Evolutionary conservation across 2,888 invertebrate species (phyloP), one percentile per base, ranked within the genome.

Genomic region (Leucophora obtusa): DNA sequence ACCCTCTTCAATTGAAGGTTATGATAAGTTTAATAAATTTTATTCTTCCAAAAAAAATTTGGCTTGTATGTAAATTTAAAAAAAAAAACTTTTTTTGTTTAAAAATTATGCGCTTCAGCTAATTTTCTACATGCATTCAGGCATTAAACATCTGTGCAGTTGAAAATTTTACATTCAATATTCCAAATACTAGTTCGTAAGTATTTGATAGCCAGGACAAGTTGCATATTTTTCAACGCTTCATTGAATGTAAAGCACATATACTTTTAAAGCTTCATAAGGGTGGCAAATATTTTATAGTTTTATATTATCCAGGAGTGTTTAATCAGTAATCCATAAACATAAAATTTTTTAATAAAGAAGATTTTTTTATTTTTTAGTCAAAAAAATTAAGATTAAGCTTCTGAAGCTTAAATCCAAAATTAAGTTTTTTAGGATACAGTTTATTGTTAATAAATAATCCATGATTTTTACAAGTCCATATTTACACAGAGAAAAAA

Each of bases 221-320:
- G 65, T 60, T 77, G 66, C 70, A 77, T 77, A 77, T 65, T 66
- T 77, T 71, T 47, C 15, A 60, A 71, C 65, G 65, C 77, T 71
- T 65, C 33, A 77, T 21, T 71, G 66, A 21, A 60, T 77, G 33
- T 17, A 43, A 60, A 77, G 65, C 53, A 59, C 38, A 56, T 47
- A 24, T 24, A 11, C 14, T 38, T 14, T n/a, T n/a, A 47, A 38
- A 38, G 14, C 38, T 38, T 47, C 1, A 47, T 10, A 38, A 38
- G 38, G 43, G 43, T n/a, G 43, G 6, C 43, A 47, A n/a, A n/a
- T n/a, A n/a, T n/a, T n/a, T n/a, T n/a, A n/a, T n/a, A n/a, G n/a
- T n/a, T n/a, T n/a, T n/a, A n/a, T n/a, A n/a, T n/a, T n/a, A n/a
- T n/a, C n/a, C n/a, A n/a, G n/a, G n/a, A n/a, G n/a, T n/a, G n/a